Evolutionary conservation across 2,797 vertebrate species (phyloP), one percentile per base, ranked within the genome.

Genomic region (Tapirus indicus): DNA sequence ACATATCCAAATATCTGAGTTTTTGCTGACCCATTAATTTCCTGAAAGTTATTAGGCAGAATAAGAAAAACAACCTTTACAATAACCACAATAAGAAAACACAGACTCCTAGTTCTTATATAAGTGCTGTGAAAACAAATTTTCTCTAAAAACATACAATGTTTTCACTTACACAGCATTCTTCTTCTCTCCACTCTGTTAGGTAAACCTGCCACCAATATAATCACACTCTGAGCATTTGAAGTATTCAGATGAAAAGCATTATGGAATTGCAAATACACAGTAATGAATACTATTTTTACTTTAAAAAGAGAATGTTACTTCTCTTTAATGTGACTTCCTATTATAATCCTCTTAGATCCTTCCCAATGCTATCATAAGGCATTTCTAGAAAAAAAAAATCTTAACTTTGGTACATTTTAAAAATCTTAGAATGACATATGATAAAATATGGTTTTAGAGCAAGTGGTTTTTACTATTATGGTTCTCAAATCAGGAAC

Each of bases 181-280:
- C 8, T 88, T 88, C 60, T 80, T 74, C 25, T 47, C n/a, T 8
- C 6, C 54, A 54, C 6, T 64, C 20, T 58, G 25, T 86, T 41
- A 60, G 64, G 38, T 86, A 74, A 91, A 95, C 13, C 7, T 86
- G 25, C 71, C 35, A 32, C 23, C 23, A 49, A 79, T 44, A 82
- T 88, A 96, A 91, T 91, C 20, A 84, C 25, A 88, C 47, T 32
- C n/a, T 32, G 60, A 88, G 1, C 21, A 86, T 77, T 93, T 88
- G 6, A 97, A 72, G 68, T 97, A 82, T 93, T 60, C 56, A 79
- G 21, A 91, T 78, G 23, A 95, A 91, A 92, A 82, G 21, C 47
- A 79, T 74, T 88, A 56, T 21, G 68, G 25, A 97, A 93, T 79
- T 74, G 35, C 23, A 93, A 85, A 84, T 21, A 66, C 16, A 64